Evolutionary conservation across 2,797 vertebrate species (phyloP), one percentile per base, ranked within the genome.

Genomic region (Trachops cirrhosus): DNA sequence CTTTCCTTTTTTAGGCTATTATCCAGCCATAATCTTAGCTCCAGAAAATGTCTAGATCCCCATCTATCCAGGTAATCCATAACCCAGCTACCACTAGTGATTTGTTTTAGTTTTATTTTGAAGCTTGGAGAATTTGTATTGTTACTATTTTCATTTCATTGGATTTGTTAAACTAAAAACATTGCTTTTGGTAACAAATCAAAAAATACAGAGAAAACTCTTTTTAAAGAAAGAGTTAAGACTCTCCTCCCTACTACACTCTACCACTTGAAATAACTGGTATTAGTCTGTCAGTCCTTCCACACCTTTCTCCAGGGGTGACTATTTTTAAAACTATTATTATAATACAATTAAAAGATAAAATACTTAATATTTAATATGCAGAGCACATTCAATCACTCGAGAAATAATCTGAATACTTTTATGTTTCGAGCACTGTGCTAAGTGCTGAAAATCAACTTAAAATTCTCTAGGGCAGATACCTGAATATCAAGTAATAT

Each of bases 391-490:
- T 70, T 73, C 73, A 82, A 46, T 82, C 34, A 89, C 62, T 96
- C 29, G 71, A 77, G 44, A 95, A 87, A 70, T 89, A 39, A 82
- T 92, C 89, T 57, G 6, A 80, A 87, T 71, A 78, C 19, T 3
- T 80, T 39, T 93, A 29, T 87, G 8, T 57, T 95, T 90, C 11
- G 84, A 87, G 32, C 26, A 67, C 48, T 86, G 14, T 93, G 24
- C 67, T 89, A 75, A 95, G 75, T 74, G n/a, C 64, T 90, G 16
- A 96, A 94, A 92, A 57, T 83, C 62, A 84, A 92, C n/a, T 86
- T 83, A 73, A 73, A 83, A 41, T 62, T 59, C 57, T 82, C 87
- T 70, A 77, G 50, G 19, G 11, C 1, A 88, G 34, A 88, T 46
- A 85, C 2, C 29, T 73, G 34, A 71, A 52, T 22, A 94, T 84